Conservation (phyloP, 2,113 vertebrate species). For the Pangasianodon gigas region DNA sequence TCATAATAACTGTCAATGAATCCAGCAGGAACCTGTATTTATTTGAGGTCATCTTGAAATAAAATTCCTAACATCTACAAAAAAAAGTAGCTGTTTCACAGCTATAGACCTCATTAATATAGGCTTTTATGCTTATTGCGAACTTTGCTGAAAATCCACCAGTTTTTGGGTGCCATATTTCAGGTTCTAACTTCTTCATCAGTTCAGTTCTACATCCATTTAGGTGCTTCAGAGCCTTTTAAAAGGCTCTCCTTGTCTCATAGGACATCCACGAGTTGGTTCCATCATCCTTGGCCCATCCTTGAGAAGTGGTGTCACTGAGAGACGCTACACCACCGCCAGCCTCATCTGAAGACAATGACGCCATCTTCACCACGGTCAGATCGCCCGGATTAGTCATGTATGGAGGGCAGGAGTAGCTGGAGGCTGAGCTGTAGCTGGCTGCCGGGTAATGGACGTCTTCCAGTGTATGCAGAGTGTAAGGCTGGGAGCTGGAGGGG, state of each 20-base stretch:
- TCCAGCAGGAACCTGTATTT: constrained; percentile 3
- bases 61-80: background rate
- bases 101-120: constrained; percentile 8
- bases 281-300: constrained; percentile 80
- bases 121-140: constrained; percentile 13
- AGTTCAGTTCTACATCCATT: constrained; percentile 31
- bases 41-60: background rate
- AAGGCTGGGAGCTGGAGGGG: constrained; percentile 69
- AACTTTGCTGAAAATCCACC: constrained; percentile 27
- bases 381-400: constrained; percentile 71
- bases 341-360: constrained; percentile 67
- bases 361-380: constrained; percentile 67
- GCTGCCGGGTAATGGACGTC: constrained; percentile 72
- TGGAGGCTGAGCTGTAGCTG: constrained; percentile 66
- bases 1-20: constrained; percentile 26
- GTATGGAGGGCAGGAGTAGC: constrained; percentile 74
- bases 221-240: constrained; percentile 24
- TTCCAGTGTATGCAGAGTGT: constrained; percentile 75
- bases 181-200: constrained; percentile 10
- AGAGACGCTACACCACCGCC: constrained; percentile 51
- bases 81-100: constrained; percentile 7
- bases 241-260: constrained; percentile 77
- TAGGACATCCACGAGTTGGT: constrained; percentile 74
- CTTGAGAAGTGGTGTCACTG: constrained; percentile 64
- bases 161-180: constrained; percentile 7